phyloP scores from a whole-genome alignment of 2,888 invertebrate species.

The Camptogramma bilineatum region DNA sequence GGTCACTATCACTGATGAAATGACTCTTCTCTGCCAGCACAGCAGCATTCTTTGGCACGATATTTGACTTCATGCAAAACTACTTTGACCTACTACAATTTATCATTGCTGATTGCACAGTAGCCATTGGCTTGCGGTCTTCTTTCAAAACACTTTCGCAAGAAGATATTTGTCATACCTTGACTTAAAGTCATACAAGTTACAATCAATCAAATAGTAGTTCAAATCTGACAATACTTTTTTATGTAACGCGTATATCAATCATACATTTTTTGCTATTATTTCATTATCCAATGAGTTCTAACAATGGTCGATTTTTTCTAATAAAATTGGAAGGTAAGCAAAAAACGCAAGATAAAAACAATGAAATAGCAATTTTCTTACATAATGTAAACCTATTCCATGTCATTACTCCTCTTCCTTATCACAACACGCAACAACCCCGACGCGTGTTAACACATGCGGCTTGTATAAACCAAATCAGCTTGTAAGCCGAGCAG shows the following conservation, averaged over 20 bases:
- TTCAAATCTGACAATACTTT: constrained; percentile 10
- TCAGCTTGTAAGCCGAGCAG: constrained; percentile 57
- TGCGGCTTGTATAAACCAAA: constrained; percentile 64
- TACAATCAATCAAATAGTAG: constrained; percentile 3
- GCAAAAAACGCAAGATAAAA: constrained; percentile 10
- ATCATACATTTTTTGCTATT: constrained; percentile 33
- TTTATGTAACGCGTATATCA: constrained; percentile 19
- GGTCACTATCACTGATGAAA: constrained; percentile 39
- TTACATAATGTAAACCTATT: constrained; percentile 19
- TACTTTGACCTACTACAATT: constrained; percentile 39
- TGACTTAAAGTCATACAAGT: constrained; percentile 2
- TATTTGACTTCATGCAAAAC: constrained; percentile 30
- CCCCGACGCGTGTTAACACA: constrained; percentile 31
- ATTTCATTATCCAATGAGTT: constrained; percentile 28
- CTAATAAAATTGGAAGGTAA: constrained; percentile 2
- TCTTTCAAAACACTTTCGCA: constrained; percentile 21
- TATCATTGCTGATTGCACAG: constrained; percentile 25
- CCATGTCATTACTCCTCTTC: constrained; percentile 21
- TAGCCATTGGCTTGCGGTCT: constrained; percentile 11
- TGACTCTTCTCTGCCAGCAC: constrained; percentile 39
- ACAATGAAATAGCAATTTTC: constrained; percentile 11
- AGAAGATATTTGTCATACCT: neutral
- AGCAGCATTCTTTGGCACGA: constrained; percentile 45
- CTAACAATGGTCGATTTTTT: constrained; percentile 25
- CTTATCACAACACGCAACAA: constrained; percentile 34